A percentile compares a stretch with the other conserved stretches of the same genome.
Evolutionary conservation across 2,797 vertebrate genomes (phyloP).

Genomic region (Pipistrellus pipistrellus): DNA sequence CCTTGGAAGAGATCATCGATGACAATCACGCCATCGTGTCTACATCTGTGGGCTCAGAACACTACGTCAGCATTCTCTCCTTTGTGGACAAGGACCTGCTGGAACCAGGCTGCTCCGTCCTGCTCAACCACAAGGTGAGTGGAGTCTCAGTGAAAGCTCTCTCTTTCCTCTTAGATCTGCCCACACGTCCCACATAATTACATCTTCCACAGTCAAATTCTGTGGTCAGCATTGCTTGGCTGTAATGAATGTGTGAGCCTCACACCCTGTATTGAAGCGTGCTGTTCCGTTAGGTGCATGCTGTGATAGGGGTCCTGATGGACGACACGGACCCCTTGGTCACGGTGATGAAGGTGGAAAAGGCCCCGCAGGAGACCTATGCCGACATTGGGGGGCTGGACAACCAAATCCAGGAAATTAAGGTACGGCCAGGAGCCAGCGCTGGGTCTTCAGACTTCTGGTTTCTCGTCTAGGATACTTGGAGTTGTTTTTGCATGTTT

Average conservation of each 20-base stretch:
- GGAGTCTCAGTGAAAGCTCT: background rate
- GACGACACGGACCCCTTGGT: constrained; percentile 98
- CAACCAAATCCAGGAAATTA: constrained; percentile 99
- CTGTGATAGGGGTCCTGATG: constrained; percentile 98
- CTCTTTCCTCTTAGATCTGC: background rate
- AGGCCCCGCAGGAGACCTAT: constrained; percentile 98
- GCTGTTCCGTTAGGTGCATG: constrained; percentile 89
- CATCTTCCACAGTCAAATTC: background rate
- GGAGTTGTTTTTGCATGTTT: background rate
- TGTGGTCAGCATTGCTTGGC: background rate
- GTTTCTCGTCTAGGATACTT: background rate
- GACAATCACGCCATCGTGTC: constrained; percentile 99
- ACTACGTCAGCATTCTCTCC: constrained; percentile 98
- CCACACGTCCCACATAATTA: background rate
- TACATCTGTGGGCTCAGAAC: constrained; percentile 98
- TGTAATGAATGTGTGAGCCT: fast-evolving
- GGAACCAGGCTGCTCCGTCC: constrained; percentile 97
- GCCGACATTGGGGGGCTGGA: constrained; percentile 98
- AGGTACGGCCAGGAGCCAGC: constrained; percentile 87
- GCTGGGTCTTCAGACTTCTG: background rate
- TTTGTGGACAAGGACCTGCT: constrained; percentile 99
- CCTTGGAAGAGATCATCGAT: constrained; percentile 98
- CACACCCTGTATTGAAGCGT: background rate
- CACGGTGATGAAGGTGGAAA: constrained; percentile 99
- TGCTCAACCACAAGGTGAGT: constrained; percentile 97